A percentile compares a stretch with the other conserved stretches of the same genome.
Conservation (phyloP, 2,888 invertebrate species). For the Steinernema hermaphroditum region DNA sequence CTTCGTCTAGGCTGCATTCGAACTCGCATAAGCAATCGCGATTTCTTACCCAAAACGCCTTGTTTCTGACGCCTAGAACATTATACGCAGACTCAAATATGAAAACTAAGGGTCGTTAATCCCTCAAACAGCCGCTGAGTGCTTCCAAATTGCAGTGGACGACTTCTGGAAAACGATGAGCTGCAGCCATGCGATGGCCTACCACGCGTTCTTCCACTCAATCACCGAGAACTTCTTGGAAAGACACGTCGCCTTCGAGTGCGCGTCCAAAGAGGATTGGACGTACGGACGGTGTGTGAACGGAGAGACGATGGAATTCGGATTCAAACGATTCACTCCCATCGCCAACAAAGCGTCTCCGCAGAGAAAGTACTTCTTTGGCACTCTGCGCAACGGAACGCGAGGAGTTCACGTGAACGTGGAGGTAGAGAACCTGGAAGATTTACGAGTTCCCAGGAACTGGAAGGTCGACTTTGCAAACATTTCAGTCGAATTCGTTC, state of each 20-base stretch:
- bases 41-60: too few relatives aligned
- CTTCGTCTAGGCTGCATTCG: too few relatives aligned
- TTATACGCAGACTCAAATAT: too few relatives aligned
- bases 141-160: not conserved
- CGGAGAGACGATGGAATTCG: not conserved
- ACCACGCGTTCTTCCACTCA: slow-evolving; percentile 27
- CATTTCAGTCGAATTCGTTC: not conserved
- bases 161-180: slow-evolving; percentile 2
- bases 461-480: not conserved
- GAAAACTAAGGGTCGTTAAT: too few relatives aligned
- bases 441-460: not conserved
- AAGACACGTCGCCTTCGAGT: slow-evolving; percentile 18
- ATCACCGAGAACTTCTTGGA: slow-evolving; percentile 10
- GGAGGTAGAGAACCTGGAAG: not conserved
- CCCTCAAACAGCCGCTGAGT: too few relatives aligned
- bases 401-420: slow-evolving; percentile 2
- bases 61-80: too few relatives aligned
- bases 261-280: not conserved
- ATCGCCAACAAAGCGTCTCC: not conserved
- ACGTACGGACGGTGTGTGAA: slow-evolving; percentile 1
- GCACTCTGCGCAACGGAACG: slow-evolving; percentile 13
- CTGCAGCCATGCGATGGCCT: slow-evolving; percentile 10
- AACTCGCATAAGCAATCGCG: too few relatives aligned
- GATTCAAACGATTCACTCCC: not conserved
- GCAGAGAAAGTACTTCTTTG: slow-evolving; percentile 6